phyloP scores from a whole-genome alignment of 2,113 vertebrate genomes.

The Neopipo cinnamomea region DNA sequence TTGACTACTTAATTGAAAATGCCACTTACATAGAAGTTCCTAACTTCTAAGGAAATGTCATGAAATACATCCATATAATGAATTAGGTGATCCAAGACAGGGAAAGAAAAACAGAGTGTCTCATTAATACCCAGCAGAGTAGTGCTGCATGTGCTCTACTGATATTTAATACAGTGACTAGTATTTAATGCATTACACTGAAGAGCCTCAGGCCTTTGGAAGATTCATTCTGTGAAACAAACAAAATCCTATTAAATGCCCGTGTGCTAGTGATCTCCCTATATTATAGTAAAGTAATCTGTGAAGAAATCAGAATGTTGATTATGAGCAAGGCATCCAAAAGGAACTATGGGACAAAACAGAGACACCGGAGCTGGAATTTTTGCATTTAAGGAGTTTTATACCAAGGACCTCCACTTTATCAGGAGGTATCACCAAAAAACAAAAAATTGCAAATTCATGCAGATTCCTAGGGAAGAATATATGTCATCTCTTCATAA shows the following conservation, averaged over 20 bases:
- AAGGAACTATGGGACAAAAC: not conserved
- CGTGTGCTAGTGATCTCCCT: not conserved
- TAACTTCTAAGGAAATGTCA: not conserved
- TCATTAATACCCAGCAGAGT: not conserved
- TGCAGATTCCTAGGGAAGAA: not conserved
- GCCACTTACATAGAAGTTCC: not conserved
- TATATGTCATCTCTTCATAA: not conserved
- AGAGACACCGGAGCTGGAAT: not conserved
- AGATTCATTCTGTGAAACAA: not conserved
- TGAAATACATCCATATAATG: not conserved
- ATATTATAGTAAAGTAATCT: not conserved
- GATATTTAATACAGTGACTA: not conserved
- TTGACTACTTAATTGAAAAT: not conserved
- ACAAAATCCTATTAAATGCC: not conserved
- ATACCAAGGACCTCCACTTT: not conserved
- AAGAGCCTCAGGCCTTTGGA: not conserved
- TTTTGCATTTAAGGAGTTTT: not conserved
- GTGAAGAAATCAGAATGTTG: not conserved
- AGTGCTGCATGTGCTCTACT: not conserved
- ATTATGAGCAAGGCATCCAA: not conserved
- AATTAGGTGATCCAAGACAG: not conserved
- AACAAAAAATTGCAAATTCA: not conserved
- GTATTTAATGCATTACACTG: not conserved
- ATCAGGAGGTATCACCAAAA: not conserved
- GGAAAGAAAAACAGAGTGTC: not conserved